Conservation (phyloP, 2,113 vertebrate genomes). For the Erythrocercus mccallii region DNA sequence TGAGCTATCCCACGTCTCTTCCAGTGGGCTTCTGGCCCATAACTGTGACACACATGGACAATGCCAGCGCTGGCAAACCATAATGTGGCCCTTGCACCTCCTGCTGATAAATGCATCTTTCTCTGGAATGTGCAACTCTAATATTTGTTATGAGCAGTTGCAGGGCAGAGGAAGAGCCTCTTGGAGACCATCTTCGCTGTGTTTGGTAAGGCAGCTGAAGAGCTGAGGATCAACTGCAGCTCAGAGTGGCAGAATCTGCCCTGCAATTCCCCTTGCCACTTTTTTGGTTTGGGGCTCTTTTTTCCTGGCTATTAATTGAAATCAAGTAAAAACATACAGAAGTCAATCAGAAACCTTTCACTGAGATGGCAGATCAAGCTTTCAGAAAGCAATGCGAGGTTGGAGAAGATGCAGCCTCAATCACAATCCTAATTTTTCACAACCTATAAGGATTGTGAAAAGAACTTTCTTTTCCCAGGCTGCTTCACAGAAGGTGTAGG, state of each 20-base stretch:
- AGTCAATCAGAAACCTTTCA: not conserved
- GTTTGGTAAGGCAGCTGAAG: not conserved
- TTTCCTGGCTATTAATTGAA: not conserved
- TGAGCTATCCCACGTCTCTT: not conserved
- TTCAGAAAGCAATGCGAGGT: not conserved
- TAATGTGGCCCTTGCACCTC: not conserved
- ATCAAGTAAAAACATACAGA: not conserved
- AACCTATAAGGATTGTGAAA: rapidly evolving
- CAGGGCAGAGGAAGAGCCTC: not conserved
- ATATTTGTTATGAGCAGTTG: not conserved
- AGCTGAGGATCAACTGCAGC: not conserved
- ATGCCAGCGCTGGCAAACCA: rapidly evolving
- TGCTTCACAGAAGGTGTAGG: not conserved
- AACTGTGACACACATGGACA: not conserved
- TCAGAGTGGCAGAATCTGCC: not conserved
- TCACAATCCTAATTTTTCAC: not conserved
- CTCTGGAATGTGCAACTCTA: not conserved
- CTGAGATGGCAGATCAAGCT: not conserved
- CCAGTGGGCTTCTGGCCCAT: not conserved
- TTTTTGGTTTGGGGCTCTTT: rapidly evolving
- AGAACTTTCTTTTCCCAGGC: not conserved
- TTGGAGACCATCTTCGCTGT: not conserved
- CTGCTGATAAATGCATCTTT: not conserved
- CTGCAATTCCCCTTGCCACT: not conserved
- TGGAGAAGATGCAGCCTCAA: not conserved